Percentiles rank a stretch among this genome's conserved stretches.
These are phyloP conservation scores for Teleiodes luculella DNA, from an alignment of 2,888 invertebrate genomes.

Conservation along the genomic window DNA sequence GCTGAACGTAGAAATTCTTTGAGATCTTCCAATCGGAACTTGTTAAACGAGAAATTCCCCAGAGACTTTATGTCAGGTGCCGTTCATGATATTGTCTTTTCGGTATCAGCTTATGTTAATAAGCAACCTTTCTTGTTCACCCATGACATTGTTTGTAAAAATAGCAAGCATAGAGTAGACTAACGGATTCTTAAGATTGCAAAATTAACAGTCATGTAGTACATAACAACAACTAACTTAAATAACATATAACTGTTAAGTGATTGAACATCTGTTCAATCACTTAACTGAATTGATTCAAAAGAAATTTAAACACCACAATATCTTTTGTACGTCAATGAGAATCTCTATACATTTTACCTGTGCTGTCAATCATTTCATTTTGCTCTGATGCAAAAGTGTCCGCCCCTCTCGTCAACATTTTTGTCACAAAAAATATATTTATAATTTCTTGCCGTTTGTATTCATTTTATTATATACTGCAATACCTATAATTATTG, in stretches of 20 bases:
- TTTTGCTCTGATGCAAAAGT: slow-evolving; percentile 46
- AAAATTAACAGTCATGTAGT: slow-evolving; percentile 37
- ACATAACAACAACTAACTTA: too few species aligned
- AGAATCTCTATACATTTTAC: slow-evolving; percentile 36
- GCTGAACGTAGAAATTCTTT: slow-evolving; percentile 29
- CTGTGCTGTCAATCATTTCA: slow-evolving; percentile 61
- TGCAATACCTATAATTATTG: neutral
- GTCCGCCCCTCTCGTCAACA: slow-evolving; percentile 58
- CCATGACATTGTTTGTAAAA: too few species aligned
- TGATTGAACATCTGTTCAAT: slow-evolving; percentile 48
- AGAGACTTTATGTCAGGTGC: neutral
- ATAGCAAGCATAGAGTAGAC: too few species aligned
- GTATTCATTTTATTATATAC: neutral
- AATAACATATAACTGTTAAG: slow-evolving; percentile 24
- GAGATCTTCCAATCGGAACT: slow-evolving; percentile 10
- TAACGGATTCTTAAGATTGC: too few species aligned
- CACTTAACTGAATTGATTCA: slow-evolving; percentile 35
- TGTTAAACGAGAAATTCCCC: neutral
- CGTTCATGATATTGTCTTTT: neutral
- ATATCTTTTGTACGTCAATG: slow-evolving; percentile 38
- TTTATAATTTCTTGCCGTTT: neutral
- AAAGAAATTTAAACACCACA: slow-evolving; percentile 43
- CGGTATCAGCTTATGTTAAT: neutral
- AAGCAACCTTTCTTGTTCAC: neutral
- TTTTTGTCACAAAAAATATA: slow-evolving; percentile 13